Conservation (phyloP, 2,888 invertebrate genomes). For the Cantharis rustica region DNA sequence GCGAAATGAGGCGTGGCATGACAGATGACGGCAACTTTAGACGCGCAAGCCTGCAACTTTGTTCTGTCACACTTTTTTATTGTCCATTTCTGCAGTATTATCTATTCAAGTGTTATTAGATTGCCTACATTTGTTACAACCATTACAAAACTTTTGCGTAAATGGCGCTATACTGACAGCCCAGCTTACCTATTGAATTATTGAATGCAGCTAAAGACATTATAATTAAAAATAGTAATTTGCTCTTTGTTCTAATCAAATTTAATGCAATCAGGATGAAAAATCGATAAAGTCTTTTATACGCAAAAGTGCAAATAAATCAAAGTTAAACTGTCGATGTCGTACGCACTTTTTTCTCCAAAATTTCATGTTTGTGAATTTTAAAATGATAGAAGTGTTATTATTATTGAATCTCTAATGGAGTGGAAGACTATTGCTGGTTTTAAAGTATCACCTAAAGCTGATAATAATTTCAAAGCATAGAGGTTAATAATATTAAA, state of each 20-base stretch:
- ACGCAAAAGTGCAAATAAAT: background rate
- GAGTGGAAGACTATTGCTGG: background rate
- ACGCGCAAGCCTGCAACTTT: conserved; percentile 44
- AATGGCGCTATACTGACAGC: conserved; percentile 1
- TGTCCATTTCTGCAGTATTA: conserved; percentile 43
- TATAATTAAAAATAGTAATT: background rate
- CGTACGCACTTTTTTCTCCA: background rate
- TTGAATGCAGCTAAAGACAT: background rate
- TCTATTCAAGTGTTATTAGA: conserved; percentile 41
- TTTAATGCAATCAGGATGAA: background rate
- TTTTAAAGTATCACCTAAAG: background rate
- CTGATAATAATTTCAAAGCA: background rate
- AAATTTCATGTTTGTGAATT: background rate
- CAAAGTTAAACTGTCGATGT: background rate
- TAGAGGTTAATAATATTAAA: background rate
- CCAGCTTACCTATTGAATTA: background rate
- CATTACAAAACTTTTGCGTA: conserved; percentile 20
- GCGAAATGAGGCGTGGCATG: conserved; percentile 51
- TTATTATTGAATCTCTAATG: background rate
- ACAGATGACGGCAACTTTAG: conserved; percentile 49
- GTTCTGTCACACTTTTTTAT: conserved; percentile 49
- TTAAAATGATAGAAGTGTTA: background rate
- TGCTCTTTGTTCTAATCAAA: background rate
- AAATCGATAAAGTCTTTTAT: background rate
- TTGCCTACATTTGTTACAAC: conserved; percentile 23